Evolutionary conservation across 2,113 vertebrate genomes (phyloP), one percentile per base, ranked within the genome.

Genomic region (Vulpes lagopus): DNA sequence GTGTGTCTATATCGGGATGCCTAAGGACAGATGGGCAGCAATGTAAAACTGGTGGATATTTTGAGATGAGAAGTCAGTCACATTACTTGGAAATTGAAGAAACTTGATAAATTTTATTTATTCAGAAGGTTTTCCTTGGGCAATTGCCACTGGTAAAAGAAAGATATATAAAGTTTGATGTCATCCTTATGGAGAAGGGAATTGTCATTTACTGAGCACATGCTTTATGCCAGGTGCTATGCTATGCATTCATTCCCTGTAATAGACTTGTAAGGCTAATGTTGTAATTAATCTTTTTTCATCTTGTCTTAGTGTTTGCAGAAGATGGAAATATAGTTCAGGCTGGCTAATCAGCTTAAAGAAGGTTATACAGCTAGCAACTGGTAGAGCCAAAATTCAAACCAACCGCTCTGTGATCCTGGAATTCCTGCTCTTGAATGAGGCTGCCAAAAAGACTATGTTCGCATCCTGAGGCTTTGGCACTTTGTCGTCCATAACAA

Each of bases 1-100:
- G 1, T 11, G 4, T 35, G 7, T 25, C 1, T 43, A 0, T 49
- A 32, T 71, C 1, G 6, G 32, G 11, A 17, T 17, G 0, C 89
- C 30, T 78, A 8, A 93, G 76, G 30, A 65, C 19, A 76, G 57
- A 49, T 10, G 17, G 51, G 65, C 12, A 53, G 20, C 35, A 73
- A 6, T 9, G 0, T 79, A 25, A 38, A 60, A 60, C 23, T 17
- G 7, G 16, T 27, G 59, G 8, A 8, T 30, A 65, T 57, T 91
- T 64, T 15, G 35, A 35, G 65, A 12, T 43, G 19, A 69, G 17
- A 94, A 57, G 23, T 88, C 38, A 67, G 0, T 19, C 30, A 20
- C 9, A 82, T 38, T 69, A 38, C 11, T 11, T 27, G 15, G 8
- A 35, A n/a, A 87, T 25, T n/a, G 19, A 95, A 74, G 82, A 73